Percentiles rank a stretch among this genome's conserved stretches.
Evolutionary conservation across 2,113 vertebrate species (phyloP).

Genomic region (Neolamprologus hecqui): DNA sequence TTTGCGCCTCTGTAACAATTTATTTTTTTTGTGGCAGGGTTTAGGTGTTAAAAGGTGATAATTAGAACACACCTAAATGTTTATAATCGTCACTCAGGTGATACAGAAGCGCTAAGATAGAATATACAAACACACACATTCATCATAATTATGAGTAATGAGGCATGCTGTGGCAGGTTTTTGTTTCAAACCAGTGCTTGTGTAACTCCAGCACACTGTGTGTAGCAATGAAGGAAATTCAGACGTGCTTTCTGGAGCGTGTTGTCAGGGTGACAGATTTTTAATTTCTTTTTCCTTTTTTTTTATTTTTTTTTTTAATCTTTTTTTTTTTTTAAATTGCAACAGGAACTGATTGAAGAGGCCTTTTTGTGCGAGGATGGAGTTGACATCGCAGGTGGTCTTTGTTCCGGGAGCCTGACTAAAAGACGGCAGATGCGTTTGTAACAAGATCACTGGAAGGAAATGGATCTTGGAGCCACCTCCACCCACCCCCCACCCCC

Average conservation of each 20-base stretch:
- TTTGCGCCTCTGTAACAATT: not conserved
- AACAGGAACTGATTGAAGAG: too few relatives aligned
- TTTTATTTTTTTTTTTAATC: not conserved
- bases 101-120: not conserved
- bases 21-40: not conserved
- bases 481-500: too few relatives aligned
- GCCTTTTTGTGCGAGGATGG: too few relatives aligned
- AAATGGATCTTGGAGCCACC: too few relatives aligned
- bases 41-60: not conserved
- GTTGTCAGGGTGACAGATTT: not conserved
- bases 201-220: not conserved
- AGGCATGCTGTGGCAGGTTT: not conserved
- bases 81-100: not conserved
- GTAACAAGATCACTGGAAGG: too few relatives aligned
- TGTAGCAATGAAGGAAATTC: not conserved
- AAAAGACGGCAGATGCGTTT: too few relatives aligned
- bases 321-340: not conserved
- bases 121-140: not conserved
- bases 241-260: not conserved
- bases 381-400: too few relatives aligned
- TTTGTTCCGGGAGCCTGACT: too few relatives aligned
- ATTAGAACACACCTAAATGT: not conserved
- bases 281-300: not conserved
- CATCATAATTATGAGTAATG: not conserved
- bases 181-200: not conserved